Conservation (phyloP, 2,113 vertebrate genomes). For the Mormyrus iriodes region DNA sequence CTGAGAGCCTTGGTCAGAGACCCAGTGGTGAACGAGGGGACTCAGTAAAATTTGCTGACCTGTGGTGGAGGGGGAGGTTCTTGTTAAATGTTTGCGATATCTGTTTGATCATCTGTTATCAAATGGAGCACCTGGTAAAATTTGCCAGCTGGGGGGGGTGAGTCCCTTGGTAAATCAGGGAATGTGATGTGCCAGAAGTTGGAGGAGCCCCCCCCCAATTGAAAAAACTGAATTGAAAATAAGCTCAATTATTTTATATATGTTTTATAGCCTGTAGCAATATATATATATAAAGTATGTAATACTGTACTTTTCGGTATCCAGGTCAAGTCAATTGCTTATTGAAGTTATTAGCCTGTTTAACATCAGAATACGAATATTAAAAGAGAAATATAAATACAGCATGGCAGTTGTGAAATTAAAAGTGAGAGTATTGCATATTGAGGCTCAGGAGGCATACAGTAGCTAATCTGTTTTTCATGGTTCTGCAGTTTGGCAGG, state of each 20-base stretch:
- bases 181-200: too few relatives aligned
- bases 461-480: slow-evolving; percentile 11
- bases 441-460: background rate
- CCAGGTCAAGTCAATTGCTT: background rate
- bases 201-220: too few relatives aligned
- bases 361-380: background rate
- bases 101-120: too few relatives aligned
- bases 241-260: too few relatives aligned
- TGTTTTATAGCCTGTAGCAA: background rate
- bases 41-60: background rate
- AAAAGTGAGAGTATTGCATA: background rate
- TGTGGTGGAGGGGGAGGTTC: background rate
- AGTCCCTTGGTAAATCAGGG: too few relatives aligned
- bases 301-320: background rate
- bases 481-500: slow-evolving; percentile 13
- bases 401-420: background rate
- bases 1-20: background rate
- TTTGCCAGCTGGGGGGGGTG: too few relatives aligned
- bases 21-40: background rate
- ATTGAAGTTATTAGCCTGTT: background rate
- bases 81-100: too few relatives aligned
- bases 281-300: background rate
- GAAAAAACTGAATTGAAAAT: too few relatives aligned
- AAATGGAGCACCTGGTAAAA: too few relatives aligned
- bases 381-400: background rate